These are phyloP conservation scores for Todus mexicanus DNA, from an alignment of 2,797 vertebrate genomes.

Conservation along the genomic window DNA sequence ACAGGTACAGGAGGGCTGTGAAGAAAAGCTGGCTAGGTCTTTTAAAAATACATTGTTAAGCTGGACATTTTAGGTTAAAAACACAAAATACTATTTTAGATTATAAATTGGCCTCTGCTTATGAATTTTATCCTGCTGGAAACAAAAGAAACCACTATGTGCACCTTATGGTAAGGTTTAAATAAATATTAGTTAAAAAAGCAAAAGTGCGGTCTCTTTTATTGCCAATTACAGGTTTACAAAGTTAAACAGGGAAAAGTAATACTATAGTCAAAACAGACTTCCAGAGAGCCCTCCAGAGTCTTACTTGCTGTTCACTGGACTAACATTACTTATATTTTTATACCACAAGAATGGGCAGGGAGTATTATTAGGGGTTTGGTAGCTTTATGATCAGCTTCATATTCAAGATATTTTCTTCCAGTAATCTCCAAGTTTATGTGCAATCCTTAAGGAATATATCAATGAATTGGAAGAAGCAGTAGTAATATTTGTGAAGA, in stretches of 20 bases:
- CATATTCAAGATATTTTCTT: constrained; percentile 23
- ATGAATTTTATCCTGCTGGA: constrained; percentile 57
- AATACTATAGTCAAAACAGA: constrained; percentile 50
- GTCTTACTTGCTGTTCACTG: constrained; percentile 47
- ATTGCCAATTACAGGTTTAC: constrained; percentile 70
- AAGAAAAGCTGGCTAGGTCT: not conserved
- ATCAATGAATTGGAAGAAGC: constrained; percentile 13
- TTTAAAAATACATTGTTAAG: constrained; percentile 10
- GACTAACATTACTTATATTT: constrained; percentile 50
- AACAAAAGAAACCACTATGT: constrained; percentile 63
- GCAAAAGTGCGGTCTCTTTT: constrained; percentile 65
- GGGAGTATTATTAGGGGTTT: constrained; percentile 25
- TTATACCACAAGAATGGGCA: constrained; percentile 55
- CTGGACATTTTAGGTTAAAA: constrained; percentile 42
- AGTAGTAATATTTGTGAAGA: not conserved
- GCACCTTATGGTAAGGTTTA: constrained; percentile 68
- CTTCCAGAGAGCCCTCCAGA: constrained; percentile 48
- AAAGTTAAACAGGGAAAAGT: constrained; percentile 55
- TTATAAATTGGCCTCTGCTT: constrained; percentile 45
- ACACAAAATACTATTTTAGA: constrained; percentile 51
- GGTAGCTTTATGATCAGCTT: constrained; percentile 54
- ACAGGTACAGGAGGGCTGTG: not conserved
- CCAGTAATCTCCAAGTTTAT: constrained; percentile 31
- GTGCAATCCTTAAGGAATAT: constrained; percentile 37
- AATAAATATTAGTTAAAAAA: constrained; percentile 69